Percentiles rank a stretch among this genome's conserved stretches.
Conservation (phyloP, 2,888 invertebrate species). For the Melanostoma mellinum region DNA sequence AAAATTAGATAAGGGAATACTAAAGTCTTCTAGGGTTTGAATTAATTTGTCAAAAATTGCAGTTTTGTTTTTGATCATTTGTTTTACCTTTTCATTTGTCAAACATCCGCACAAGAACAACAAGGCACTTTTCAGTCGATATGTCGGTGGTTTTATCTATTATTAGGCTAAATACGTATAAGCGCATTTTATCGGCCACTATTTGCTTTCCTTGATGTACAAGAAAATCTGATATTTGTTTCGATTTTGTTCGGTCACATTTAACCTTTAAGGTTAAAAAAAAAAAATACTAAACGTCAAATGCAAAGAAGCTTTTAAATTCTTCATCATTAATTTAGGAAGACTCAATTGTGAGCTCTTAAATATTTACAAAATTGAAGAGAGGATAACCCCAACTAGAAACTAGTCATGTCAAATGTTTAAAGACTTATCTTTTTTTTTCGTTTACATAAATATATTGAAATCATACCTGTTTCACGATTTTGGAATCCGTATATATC, state of each 20-base stretch:
- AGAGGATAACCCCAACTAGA: too few species aligned
- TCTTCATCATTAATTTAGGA: too few species aligned
- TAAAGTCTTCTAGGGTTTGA: conserved; percentile 9
- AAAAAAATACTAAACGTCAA: too few species aligned
- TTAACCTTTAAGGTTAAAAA: too few species aligned
- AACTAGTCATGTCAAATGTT: too few species aligned
- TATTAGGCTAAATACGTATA: conserved; percentile 48
- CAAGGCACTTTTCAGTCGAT: conserved; percentile 47
- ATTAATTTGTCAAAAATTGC: conserved; percentile 43
- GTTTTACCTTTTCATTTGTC: conserved; percentile 33
- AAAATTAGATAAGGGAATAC: conserved; percentile 27
- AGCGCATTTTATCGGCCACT: conserved; percentile 33
- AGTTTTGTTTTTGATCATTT: conserved; percentile 26
- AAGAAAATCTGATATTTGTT: conserved; percentile 5
- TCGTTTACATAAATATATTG: too few species aligned
- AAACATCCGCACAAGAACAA: conserved; percentile 43
- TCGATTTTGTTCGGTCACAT: conserved; percentile 42
- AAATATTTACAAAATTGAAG: too few species aligned
- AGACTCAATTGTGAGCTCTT: too few species aligned
- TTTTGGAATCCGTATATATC: too few species aligned
- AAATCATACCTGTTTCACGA: too few species aligned
- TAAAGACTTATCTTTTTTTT: too few species aligned
- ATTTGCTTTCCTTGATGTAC: conserved; percentile 19
- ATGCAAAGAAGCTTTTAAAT: too few species aligned
- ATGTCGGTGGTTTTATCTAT: conserved; percentile 58